A percentile compares a stretch with the other conserved stretches of the same genome.
Evolutionary conservation across 1,140 invertebrate species (phyloP).

Genomic region (Drosophila nasuta): DNA sequence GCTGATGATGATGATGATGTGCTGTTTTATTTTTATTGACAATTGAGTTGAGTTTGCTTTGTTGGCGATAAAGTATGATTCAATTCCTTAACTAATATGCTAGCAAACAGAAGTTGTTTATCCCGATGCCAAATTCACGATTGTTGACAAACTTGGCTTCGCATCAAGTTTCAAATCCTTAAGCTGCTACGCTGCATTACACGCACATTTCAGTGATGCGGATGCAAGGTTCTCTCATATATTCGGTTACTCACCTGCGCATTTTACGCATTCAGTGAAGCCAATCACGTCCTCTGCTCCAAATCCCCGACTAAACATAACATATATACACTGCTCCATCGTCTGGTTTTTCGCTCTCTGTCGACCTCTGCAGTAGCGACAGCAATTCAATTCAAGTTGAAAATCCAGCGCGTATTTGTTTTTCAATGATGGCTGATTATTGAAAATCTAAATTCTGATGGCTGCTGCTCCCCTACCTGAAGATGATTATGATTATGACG

Average conservation of each 20-base stretch:
- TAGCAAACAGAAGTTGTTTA: not conserved
- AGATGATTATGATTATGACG: conserved; percentile 44
- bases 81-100: conserved; percentile 28
- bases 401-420: conserved; percentile 79
- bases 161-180: conserved; percentile 21
- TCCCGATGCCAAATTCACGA: not conserved
- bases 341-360: not conserved
- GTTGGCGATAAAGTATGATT: conserved; percentile 22
- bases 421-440: conserved; percentile 83
- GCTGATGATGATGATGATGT: conserved; percentile 15
- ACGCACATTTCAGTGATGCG: conserved; percentile 35
- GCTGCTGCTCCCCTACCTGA: conserved; percentile 29
- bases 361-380: conserved; percentile 3
- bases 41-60: conserved; percentile 13
- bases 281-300: conserved; percentile 69
- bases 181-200: conserved; percentile 45
- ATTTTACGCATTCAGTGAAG: conserved; percentile 65
- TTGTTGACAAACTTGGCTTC: not conserved
- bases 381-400: conserved; percentile 72
- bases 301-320: conserved; percentile 55
- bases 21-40: conserved; percentile 50
- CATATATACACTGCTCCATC: not conserved
- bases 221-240: conserved; percentile 1
- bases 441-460: conserved; percentile 78
- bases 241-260: conserved; percentile 32